Evolutionary conservation across 2,888 invertebrate species (phyloP).

Genomic region (Hyalella azteca): DNA sequence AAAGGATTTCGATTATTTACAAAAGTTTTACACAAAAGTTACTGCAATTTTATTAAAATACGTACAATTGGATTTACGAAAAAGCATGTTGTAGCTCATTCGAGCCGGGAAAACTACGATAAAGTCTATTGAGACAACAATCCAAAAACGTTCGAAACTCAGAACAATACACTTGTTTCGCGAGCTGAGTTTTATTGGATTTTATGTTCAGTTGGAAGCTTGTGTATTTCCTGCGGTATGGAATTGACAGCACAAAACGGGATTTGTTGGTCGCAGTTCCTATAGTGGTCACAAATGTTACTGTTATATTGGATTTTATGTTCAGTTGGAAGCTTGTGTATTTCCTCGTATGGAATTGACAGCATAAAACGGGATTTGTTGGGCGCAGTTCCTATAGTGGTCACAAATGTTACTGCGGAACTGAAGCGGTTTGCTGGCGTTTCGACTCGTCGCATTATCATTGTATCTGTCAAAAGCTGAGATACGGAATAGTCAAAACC

Average conservation of each 20-base stretch:
- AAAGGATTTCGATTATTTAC: too few relatives aligned
- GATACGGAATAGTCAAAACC: background rate
- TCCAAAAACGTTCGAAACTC: too few relatives aligned
- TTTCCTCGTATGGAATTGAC: background rate
- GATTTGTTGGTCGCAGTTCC: constrained; percentile 5
- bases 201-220: background rate
- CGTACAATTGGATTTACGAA: too few relatives aligned
- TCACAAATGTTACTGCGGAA: background rate
- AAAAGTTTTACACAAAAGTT: too few relatives aligned
- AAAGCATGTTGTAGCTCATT: too few relatives aligned
- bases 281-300: background rate
- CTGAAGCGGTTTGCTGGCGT: background rate
- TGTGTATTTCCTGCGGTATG: background rate
- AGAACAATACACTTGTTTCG: too few relatives aligned
- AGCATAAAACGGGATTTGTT: constrained; percentile 6
- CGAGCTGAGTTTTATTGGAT: constrained; percentile 12
- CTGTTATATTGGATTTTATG: constrained; percentile 1
- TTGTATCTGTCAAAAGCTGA: background rate
- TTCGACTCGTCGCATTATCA: background rate
- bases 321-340: background rate
- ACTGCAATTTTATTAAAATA: too few relatives aligned
- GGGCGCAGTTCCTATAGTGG: background rate
- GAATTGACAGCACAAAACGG: background rate
- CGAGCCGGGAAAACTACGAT: too few relatives aligned
- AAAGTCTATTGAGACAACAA: too few relatives aligned